Conservation (phyloP, 2,113 vertebrate species). For the Macroglossus sobrinus region DNA sequence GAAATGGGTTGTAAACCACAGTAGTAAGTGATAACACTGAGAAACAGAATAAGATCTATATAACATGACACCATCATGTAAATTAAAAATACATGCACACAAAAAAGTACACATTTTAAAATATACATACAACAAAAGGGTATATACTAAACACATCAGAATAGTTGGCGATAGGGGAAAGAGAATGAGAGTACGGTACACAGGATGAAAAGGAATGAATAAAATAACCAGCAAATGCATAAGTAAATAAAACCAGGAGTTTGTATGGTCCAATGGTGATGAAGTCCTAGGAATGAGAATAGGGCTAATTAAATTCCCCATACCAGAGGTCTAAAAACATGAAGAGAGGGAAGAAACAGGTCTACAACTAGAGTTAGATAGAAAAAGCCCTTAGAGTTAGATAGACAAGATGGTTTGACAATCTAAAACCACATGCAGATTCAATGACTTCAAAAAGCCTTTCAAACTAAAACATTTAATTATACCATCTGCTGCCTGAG, state of each 20-base stretch:
- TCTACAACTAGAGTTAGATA: neutral
- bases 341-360: neutral
- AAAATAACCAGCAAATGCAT: neutral
- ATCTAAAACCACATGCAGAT: neutral
- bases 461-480: neutral
- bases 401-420: neutral
- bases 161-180: neutral
- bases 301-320: neutral
- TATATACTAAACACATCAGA: neutral
- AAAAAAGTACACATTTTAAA: neutral
- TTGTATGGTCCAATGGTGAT: neutral
- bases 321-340: neutral
- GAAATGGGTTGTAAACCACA: neutral
- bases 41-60: neutral
- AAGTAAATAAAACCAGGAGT: neutral
- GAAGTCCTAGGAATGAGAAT: neutral
- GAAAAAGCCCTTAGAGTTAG: neutral
- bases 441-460: slow-evolving; percentile 14
- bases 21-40: neutral
- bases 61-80: neutral
- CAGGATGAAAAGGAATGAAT: neutral
- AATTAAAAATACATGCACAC: neutral
- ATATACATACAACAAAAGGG: neutral
- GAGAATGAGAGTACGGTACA: neutral
- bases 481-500: neutral